Base-by-base conservation (phyloP, 2,797 vertebrate species). In the Phyllotis vaccarum region DNA sequence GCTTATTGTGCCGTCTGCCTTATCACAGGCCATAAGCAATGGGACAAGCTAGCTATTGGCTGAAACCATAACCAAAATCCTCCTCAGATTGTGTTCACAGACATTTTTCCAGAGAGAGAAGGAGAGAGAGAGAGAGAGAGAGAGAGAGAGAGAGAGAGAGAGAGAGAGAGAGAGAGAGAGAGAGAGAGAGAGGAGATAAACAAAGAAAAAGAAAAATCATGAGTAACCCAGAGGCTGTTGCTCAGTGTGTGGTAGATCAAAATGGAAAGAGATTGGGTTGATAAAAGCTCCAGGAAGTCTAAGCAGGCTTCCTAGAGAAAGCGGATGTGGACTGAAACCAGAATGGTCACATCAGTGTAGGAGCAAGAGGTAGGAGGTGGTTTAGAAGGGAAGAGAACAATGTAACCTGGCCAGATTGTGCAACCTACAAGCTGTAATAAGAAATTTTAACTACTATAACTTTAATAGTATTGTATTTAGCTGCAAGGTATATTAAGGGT, bases 301-400 rank as follows among this genome's bases (percentile, higher is more conserved):
- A 93, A 21, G 31, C 16, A 46, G 22, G 21, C n/a, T 93, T 94
- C 54, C 46, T 87, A 27, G 31, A 89, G 58, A 89, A 87, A 80
- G n/a, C 17, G 19, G 40, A 64, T 86, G 95, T 86, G 76, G 78
- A 56, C 43, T 75, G 46, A 5, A 49, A 49, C 46, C 74, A n/a
- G n/a, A n/a, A n/a, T n/a, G n/a, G n/a, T n/a, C n/a, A n/a, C n/a
- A n/a, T n/a, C n/a, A 56, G 24, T 52, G 13, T 56, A 13, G 11
- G n/a, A 46, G 46, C 93, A 27, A 83, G 46, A 89, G 54, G 29
- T 62, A 60, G 24, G n/a, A 24, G 7, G 29, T 56, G 52, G 27
- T 92, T 31, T 49, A 89, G 74, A 83, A 34, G 75, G 24, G 89
- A 74, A 1, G 7, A 40, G 5, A 83, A 34, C n/a, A 72, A 21